phyloP scores from a whole-genome alignment of 2,888 invertebrate species.

The Aspidiotus destructor region DNA sequence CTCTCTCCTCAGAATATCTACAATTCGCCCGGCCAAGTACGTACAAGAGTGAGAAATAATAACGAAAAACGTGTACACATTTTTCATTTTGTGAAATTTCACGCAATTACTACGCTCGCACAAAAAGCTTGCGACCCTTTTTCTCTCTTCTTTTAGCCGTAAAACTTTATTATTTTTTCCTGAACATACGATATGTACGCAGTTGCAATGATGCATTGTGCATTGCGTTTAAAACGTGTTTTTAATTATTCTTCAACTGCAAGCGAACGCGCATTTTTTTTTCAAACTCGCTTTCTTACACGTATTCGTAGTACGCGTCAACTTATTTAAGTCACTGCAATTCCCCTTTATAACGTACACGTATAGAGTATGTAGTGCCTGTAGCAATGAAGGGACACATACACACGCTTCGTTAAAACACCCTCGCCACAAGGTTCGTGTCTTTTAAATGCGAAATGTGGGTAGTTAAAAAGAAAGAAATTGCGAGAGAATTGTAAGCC shows the following conservation, averaged over 20 bases:
- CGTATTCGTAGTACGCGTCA: background rate
- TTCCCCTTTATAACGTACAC: too few relatives aligned
- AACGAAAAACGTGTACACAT: background rate
- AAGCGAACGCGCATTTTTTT: slow-evolving; percentile 7
- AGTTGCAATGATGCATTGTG: slow-evolving; percentile 14
- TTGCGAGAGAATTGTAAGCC: slow-evolving; percentile 17
- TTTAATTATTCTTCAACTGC: slow-evolving; percentile 26
- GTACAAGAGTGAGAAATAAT: background rate
- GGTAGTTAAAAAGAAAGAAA: slow-evolving; percentile 19
- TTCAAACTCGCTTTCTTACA: background rate
- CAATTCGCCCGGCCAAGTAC: background rate
- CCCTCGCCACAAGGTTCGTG: slow-evolving; percentile 5
- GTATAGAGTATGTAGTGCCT: background rate
- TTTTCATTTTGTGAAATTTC: slow-evolving; percentile 3
- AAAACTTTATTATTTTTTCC: too few relatives aligned
- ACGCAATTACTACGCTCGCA: slow-evolving; percentile 1
- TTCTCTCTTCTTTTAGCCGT: background rate
- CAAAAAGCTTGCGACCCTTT: background rate
- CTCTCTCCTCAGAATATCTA: background rate
- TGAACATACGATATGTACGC: too few relatives aligned
- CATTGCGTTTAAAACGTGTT: slow-evolving; percentile 19
- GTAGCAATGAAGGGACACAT: background rate
- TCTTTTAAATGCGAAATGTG: background rate
- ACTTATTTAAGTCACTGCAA: too few relatives aligned
- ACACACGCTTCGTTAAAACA: slow-evolving; percentile 21